A percentile compares a stretch with the other conserved stretches of the same genome.
Conservation (phyloP, 2,113 vertebrate species). For the Petroica traversi region DNA sequence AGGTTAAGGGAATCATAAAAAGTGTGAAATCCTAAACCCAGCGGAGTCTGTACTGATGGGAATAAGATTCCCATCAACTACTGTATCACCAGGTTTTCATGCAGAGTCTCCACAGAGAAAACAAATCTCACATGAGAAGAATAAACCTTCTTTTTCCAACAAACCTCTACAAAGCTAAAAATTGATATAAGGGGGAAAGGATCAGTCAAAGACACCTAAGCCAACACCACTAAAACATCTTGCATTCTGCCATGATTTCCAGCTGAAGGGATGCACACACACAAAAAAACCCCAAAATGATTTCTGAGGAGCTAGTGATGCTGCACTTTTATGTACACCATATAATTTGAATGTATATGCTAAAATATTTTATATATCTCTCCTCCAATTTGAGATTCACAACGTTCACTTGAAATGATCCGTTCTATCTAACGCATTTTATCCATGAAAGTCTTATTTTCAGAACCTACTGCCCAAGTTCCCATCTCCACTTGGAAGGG, state of each 20-base stretch:
- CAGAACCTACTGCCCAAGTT: background rate
- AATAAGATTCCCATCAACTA: background rate
- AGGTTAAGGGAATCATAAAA: background rate
- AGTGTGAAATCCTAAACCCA: background rate
- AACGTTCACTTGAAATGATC: background rate
- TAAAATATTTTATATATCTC: background rate
- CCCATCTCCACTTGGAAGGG: background rate
- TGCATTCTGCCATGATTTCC: background rate
- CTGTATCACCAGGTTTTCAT: background rate
- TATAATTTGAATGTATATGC: background rate
- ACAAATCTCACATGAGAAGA: background rate
- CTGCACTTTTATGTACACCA: background rate
- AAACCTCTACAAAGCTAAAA: background rate
- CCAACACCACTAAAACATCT: background rate
- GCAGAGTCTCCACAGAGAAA: background rate
- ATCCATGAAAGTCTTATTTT: background rate
- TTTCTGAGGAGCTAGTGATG: background rate
- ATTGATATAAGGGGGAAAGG: background rate
- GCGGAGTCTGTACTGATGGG: background rate
- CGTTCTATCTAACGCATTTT: background rate
- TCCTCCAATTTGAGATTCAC: background rate
- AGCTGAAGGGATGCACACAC: background rate
- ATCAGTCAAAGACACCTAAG: background rate
- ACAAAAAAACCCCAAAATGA: fast-evolving
- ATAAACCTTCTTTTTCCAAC: background rate